phyloP scores from a whole-genome alignment of 1,140 invertebrate species.

The Rhopalosiphum maidis region DNA sequence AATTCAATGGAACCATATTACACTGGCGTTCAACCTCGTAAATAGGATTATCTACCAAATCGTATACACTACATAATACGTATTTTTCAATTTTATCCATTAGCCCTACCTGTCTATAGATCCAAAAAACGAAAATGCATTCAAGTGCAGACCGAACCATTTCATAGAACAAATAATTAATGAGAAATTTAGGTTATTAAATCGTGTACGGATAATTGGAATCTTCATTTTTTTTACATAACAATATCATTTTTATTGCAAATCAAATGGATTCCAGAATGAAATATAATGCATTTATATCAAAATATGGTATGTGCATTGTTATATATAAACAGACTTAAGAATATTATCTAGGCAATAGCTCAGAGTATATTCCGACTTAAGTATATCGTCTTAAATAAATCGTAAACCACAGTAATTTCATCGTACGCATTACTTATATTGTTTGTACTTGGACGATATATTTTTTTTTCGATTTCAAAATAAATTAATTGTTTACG shows the following conservation, averaged over 20 bases:
- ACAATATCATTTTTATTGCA: not conserved
- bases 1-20: not conserved
- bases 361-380: no score
- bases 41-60: not conserved
- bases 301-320: no score
- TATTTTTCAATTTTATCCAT: not conserved
- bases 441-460: not conserved
- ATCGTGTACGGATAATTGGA: no score
- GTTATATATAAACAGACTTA: no score
- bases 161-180: no score
- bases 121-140: no score
- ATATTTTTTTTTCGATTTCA: not conserved
- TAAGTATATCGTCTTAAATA: not conserved
- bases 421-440: not conserved
- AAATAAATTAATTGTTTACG: not conserved
- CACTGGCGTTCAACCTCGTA: not conserved
- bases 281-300: no score
- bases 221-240: no score
- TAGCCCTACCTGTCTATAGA: not conserved
- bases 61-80: not conserved
- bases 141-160: not conserved
- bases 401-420: not conserved
- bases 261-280: not conserved
- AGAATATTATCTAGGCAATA: no score
- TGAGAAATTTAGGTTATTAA: no score